Conservation (phyloP, 2,113 vertebrate species). For the Pelvicachromis taeniatus region DNA sequence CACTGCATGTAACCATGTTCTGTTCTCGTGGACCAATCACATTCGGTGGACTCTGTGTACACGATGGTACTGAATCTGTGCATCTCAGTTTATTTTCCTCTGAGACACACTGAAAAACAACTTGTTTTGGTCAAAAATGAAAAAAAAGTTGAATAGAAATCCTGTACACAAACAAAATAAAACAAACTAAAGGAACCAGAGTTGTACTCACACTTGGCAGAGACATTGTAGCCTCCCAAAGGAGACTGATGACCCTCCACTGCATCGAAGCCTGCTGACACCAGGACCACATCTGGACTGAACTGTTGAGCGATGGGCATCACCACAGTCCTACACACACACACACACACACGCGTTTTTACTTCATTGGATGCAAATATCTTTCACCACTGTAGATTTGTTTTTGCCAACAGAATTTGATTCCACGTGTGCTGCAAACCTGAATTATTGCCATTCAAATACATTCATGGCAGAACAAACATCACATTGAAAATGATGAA, state of each 20-base stretch:
- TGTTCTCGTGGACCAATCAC: no score
- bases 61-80: no score
- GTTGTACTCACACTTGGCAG: slow-evolving; percentile 56
- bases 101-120: background rate
- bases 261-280: slow-evolving; percentile 65
- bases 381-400: background rate
- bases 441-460: background rate
- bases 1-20: background rate
- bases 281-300: slow-evolving; percentile 68
- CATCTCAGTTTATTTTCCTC: no score
- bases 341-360: background rate
- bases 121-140: background rate
- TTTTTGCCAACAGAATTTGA: background rate
- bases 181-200: background rate
- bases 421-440: background rate
- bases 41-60: no score
- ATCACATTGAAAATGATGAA: background rate
- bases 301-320: slow-evolving; percentile 68
- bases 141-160: background rate
- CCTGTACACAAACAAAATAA: background rate
- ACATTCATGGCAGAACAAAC: background rate
- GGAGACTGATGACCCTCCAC: slow-evolving; percentile 70
- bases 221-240: slow-evolving; percentile 65
- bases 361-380: background rate
- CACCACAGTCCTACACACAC: slow-evolving; percentile 50